phyloP scores from a whole-genome alignment of 2,113 vertebrate species.

The Coryphaenoides rupestris region DNA sequence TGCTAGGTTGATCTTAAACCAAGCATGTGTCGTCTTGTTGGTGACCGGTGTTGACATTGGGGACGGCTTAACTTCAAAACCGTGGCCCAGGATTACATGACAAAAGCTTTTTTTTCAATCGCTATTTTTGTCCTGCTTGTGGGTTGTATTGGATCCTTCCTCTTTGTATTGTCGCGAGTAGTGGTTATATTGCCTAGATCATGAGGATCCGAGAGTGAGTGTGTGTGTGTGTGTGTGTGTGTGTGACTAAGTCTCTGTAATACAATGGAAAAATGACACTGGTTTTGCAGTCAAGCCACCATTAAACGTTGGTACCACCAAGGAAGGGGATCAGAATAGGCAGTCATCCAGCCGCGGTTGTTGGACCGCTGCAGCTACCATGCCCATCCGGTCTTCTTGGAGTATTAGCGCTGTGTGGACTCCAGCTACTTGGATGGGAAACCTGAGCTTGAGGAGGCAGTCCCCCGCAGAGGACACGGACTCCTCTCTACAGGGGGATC shows the following conservation, averaged over 20 bases:
- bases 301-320: slow-evolving; percentile 7
- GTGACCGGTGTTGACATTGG: slow-evolving; percentile 4
- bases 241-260: slow-evolving; percentile 58
- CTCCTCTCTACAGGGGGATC: slow-evolving; percentile 54
- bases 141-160: slow-evolving; percentile 51
- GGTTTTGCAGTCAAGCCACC: slow-evolving; percentile 17
- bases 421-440: slow-evolving; percentile 58
- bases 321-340: not conserved
- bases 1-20: too few species aligned
- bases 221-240: not conserved
- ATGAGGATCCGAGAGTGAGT: slow-evolving; percentile 21
- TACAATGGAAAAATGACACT: slow-evolving; percentile 24
- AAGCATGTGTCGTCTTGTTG: not conserved
- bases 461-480: slow-evolving; percentile 56
- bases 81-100: slow-evolving; percentile 14
- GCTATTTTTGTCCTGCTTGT: slow-evolving; percentile 8
- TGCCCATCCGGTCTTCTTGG: slow-evolving; percentile 1
- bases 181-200: slow-evolving; percentile 48
- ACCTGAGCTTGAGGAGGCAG: slow-evolving; percentile 64
- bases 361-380: not conserved
- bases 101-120: not conserved
- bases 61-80: not conserved
- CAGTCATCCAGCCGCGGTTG: not conserved
- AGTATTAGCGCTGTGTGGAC: slow-evolving; percentile 19
- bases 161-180: slow-evolving; percentile 15